Conservation (phyloP, 2,888 invertebrate species). For the Laothoe populi region DNA sequence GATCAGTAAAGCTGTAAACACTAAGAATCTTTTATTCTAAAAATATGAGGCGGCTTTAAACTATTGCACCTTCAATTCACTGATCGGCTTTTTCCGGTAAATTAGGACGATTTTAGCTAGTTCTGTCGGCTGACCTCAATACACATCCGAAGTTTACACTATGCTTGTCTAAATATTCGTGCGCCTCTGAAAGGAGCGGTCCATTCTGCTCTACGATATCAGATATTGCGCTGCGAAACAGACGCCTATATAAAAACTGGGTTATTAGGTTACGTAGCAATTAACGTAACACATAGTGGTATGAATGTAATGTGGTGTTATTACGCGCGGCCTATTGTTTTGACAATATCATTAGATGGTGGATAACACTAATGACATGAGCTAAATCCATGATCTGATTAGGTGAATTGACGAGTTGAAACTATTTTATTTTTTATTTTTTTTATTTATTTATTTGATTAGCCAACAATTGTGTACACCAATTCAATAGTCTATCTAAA, state of each 20-base stretch:
- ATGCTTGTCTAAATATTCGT: constrained; percentile 14
- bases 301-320: constrained; percentile 37
- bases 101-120: background rate
- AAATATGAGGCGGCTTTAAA: background rate
- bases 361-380: constrained; percentile 22
- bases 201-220: constrained; percentile 14
- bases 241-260: constrained; percentile 43
- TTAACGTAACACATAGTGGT: constrained; percentile 49
- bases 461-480: too few species aligned
- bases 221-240: constrained; percentile 17
- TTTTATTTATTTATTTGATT: background rate
- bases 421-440: constrained; percentile 1
- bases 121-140: constrained; percentile 12
- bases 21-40: background rate
- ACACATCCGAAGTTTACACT: constrained; percentile 17
- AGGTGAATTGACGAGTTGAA: constrained; percentile 3
- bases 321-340: constrained; percentile 29
- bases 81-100: background rate
- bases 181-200: constrained; percentile 21
- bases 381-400: constrained; percentile 15
- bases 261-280: constrained; percentile 54
- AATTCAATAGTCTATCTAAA: too few species aligned
- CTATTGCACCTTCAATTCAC: background rate
- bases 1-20: background rate
- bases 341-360: constrained; percentile 9